Evolutionary conservation across 2,888 invertebrate genomes (phyloP).

Genomic region (Octodonta nipae): DNA sequence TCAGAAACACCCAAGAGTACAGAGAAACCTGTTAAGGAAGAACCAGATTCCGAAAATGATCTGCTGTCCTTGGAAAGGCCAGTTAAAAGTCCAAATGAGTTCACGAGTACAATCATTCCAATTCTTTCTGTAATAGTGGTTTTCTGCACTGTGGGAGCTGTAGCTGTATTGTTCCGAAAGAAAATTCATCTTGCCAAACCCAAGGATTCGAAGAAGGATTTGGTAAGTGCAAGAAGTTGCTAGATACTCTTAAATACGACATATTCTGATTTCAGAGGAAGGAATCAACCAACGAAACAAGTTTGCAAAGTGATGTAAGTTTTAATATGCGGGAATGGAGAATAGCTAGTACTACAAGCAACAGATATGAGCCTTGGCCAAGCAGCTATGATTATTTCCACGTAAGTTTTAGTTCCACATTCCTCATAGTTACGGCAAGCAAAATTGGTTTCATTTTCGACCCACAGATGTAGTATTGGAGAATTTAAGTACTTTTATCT

Average conservation of each 20-base stretch:
- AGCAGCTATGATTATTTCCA: conserved; percentile 40
- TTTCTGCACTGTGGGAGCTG: conserved; percentile 51
- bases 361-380: conserved; percentile 75
- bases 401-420: too few species aligned
- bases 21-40: conserved; percentile 4
- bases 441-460: too few species aligned
- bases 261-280: conserved; percentile 48
- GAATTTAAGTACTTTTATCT: too few species aligned
- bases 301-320: conserved; percentile 51
- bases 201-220: conserved; percentile 60
- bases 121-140: conserved; percentile 56
- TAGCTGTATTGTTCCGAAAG: conserved; percentile 57
- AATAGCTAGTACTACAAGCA: conserved; percentile 64
- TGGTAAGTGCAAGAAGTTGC: conserved; percentile 43
- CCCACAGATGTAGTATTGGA: too few species aligned
- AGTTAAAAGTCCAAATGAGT: conserved; percentile 38
- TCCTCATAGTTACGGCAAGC: too few species aligned
- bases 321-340: conserved; percentile 67
- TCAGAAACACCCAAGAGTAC: conserved; percentile 3
- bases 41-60: conserved; percentile 14
- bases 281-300: conserved; percentile 49
- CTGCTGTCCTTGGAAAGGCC: conserved; percentile 25
- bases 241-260: too few species aligned
- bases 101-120: conserved; percentile 56
- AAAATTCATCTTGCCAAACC: conserved; percentile 51